Base-by-base conservation (phyloP, 2,113 vertebrate species). In the Gadus macrocephalus region DNA sequence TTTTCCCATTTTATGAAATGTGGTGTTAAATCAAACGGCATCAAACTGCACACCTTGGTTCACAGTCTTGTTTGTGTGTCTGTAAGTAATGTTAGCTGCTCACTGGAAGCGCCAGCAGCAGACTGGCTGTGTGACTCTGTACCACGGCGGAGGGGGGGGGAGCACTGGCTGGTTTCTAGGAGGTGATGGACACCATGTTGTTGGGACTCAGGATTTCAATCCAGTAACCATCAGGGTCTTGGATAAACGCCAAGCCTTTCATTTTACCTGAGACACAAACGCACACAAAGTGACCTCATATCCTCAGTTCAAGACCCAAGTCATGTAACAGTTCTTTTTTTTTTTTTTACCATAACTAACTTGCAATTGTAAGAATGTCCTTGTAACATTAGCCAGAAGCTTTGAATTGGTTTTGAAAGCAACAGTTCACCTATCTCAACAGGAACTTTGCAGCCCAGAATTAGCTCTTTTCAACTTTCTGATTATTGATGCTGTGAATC, bases 201-300 rank as follows among this genome's bases (percentile, higher is more conserved):
- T 98, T 95, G 16, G 97, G 96, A 90, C 94, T 98, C 85, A 98
- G 88, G 85, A 98, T 98, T 90, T 98, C 96, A 80, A 98, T 98
- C 96, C 96, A 98, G 84, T 98, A 98, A 81, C 95, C 96, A 73
- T 98, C 96, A n/a, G 97, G 97, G 89, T 98, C 96, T 87, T 98
- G 96, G 86, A 99, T 91, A 89, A 98, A 98, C 20, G 96, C 96
- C 85, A 99, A 82, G 58, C 95, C 97, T 91, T 97, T 97, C 94
- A 99, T 98, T 92, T 98, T 98, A 86, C 96, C 96, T 99, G 78
- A 19, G 5, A 64, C 2, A 60, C 42, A 49, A 7, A 49, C 42
- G 11, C 5, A 49, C 42, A 49, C 42, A 49, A 11, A 62, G 25
- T 2, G 25, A 25, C 38, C 31, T 35, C 31, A 35, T 35, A 35